Percentiles rank a stretch among this genome's conserved stretches.
phyloP scores from a whole-genome alignment of 2,888 invertebrate genomes.

The Apamea sordens region DNA sequence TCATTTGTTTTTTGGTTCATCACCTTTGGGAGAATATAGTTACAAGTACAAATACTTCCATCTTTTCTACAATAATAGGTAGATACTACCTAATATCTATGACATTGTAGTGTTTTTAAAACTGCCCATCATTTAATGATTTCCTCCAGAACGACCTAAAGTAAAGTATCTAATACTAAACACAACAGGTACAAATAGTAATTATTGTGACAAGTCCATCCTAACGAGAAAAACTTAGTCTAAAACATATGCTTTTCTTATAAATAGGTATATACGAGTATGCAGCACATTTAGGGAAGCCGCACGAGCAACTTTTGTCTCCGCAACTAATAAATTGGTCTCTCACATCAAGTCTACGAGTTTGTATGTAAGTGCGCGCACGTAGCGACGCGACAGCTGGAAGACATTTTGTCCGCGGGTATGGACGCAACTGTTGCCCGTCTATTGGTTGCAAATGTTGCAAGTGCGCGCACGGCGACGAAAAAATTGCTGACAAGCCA shows the following conservation, averaged over 20 bases:
- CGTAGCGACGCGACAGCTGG: no score
- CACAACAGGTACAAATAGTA: neutral
- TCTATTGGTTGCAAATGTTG: no score
- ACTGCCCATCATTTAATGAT: constrained; percentile 1
- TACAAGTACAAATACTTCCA: neutral
- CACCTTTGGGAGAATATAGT: constrained; percentile 2
- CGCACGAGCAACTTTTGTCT: no score
- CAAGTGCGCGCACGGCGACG: no score
- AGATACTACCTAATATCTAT: neutral
- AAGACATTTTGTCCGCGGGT: no score
- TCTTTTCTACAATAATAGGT: neutral
- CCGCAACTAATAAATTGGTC: no score
- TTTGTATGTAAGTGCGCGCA: no score
- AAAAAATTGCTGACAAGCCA: no score
- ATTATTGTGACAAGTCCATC: neutral
- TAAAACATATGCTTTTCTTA: neutral
- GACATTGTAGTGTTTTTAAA: neutral
- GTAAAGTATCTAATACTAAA: neutral
- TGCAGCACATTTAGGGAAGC: neutral
- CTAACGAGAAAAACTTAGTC: neutral
- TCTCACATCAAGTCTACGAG: no score
- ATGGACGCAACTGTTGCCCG: no score
- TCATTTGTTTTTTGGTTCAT: constrained; percentile 3
- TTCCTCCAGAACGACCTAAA: neutral
- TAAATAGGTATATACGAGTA: neutral